Evolutionary conservation across 2,888 invertebrate species (phyloP), one percentile per base, ranked within the genome.

Genomic region (Drosophila kanekoi): DNA sequence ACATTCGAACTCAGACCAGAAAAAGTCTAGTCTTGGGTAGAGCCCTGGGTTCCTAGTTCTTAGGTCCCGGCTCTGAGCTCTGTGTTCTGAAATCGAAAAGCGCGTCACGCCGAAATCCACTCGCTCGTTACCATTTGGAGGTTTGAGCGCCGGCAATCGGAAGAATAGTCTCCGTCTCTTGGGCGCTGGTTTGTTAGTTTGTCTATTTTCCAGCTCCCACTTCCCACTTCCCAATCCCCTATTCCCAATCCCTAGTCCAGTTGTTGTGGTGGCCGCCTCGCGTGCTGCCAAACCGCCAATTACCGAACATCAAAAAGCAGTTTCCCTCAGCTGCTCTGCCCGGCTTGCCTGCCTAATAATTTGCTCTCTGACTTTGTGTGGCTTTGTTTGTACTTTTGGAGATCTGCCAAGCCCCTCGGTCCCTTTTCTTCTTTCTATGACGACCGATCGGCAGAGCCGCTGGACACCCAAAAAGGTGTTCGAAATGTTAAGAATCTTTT

Each of bases 251-350:
- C 52, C 64, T 38, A 51, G 45, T 47, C 58, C 77, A 73, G 64
- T 65, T 63, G 40, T 40, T 62, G 45, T 53, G 44, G 49, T 59
- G 64, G 53, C 80, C 74, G 86, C 73, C 80, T 85, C 86, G 88
- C 85, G 85, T 85, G 85, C 83, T 85, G 86, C 88, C 85, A 85
- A 85, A 87, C 85, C 88, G 88, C 85, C 88, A 85, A 85, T 85
- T 85, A 85, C 85, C 80, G 77, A 85, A 85, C 88, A 85, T 85
- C 86, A 85, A 85, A 84, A 85, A 82, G 86, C 85, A 80, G 86
- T 87, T 85, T 82, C 79, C 82, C 75, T 73, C 67, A 74, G 71
- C 78, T 80, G 60, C 38, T 61, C 70, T 66, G 58, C 62, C 51
- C 58, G 68, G 20, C 65, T 58, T 69, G 85, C 60, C 72, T 81